Percentiles rank a stretch among this genome's conserved stretches.
Evolutionary conservation across 2,888 invertebrate genomes (phyloP).

Genomic region (Cephus rjabovi): DNA sequence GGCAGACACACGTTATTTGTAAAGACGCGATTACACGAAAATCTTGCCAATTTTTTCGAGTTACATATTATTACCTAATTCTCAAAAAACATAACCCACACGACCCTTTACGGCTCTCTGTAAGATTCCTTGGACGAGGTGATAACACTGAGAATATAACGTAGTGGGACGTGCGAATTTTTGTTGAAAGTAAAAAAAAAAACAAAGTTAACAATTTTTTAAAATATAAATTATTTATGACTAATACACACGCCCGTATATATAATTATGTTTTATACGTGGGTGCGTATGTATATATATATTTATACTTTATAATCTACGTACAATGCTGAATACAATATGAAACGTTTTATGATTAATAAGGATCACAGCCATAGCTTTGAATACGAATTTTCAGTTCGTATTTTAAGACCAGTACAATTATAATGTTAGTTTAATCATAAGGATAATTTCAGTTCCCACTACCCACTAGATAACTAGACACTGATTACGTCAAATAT

Average conservation of each 20-base stretch:
- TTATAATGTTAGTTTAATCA: constrained; percentile 56
- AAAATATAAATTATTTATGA: constrained; percentile 45
- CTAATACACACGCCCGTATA: constrained; percentile 25
- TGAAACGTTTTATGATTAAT: constrained; percentile 59
- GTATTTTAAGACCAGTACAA: constrained; percentile 61
- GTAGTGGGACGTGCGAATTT: background rate
- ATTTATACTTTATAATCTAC: constrained; percentile 36
- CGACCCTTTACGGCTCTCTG: background rate
- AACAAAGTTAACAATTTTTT: constrained; percentile 31
- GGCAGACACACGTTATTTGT: background rate
- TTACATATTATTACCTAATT: background rate
- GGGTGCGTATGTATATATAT: constrained; percentile 23
- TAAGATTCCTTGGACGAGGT: background rate
- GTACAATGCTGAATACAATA: constrained; percentile 55
- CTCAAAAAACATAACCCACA: background rate
- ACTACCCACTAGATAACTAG: constrained; percentile 40
- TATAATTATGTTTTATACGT: constrained; percentile 29
- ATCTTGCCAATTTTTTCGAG: background rate
- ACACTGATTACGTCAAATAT: constrained; percentile 29
- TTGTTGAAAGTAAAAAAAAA: background rate
- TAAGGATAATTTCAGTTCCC: constrained; percentile 48
- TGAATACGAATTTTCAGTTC: constrained; percentile 64
- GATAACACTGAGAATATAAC: constrained; percentile 7
- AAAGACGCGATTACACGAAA: background rate
- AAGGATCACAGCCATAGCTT: constrained; percentile 66